phyloP scores from a whole-genome alignment of 2,113 vertebrate genomes.

The Centropus unirufus region DNA sequence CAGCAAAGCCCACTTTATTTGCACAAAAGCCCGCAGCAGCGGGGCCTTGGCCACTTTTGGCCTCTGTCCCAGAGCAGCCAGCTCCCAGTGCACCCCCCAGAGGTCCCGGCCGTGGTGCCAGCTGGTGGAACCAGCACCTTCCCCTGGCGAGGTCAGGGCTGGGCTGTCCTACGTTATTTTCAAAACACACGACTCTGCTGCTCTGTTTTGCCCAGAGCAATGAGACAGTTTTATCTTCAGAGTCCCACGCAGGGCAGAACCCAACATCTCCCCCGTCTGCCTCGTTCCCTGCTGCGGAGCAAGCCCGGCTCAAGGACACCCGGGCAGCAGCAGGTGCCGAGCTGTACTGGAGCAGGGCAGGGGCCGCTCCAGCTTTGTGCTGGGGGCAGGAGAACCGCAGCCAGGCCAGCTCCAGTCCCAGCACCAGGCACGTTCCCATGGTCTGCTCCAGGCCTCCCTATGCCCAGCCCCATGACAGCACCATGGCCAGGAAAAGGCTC shows the following conservation, averaged over 20 bases:
- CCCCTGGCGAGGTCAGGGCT: neutral
- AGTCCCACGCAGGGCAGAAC: neutral
- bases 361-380: neutral
- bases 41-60: fast-evolving
- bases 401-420: neutral
- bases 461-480: neutral
- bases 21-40: fast-evolving
- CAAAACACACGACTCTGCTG: fast-evolving
- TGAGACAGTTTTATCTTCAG: fast-evolving
- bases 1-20: neutral
- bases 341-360: neutral
- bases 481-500: neutral
- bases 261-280: neutral
- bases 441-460: fast-evolving
- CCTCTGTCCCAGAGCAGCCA: neutral
- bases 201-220: neutral
- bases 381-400: neutral
- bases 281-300: neutral
- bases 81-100: neutral
- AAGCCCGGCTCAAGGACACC: neutral
- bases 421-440: fast-evolving
- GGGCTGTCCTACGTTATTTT: fast-evolving
- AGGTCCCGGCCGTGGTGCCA: neutral
- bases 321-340: neutral
- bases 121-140: neutral